phyloP scores from a whole-genome alignment of 2,888 invertebrate species.

The Embidobia sp. region DNA sequence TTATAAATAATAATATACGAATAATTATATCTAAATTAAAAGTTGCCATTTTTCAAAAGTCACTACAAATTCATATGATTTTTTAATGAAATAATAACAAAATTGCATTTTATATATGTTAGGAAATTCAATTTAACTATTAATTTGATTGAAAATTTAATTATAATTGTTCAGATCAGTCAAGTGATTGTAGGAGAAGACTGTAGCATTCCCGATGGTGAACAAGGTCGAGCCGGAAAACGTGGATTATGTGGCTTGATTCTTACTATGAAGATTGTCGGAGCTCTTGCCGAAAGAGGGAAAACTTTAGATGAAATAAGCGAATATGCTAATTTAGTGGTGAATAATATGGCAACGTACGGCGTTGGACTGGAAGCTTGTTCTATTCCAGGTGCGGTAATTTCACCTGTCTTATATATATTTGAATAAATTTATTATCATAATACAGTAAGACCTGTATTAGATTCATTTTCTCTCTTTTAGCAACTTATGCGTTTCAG shows the following conservation, averaged over 20 bases:
- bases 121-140: slow-evolving; percentile 1
- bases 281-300: slow-evolving; percentile 81
- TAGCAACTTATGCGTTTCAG: too few relatives aligned
- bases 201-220: slow-evolving; percentile 76
- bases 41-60: too few relatives aligned
- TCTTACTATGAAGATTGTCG: slow-evolving; percentile 77
- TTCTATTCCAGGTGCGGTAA: slow-evolving; percentile 87
- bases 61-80: too few relatives aligned
- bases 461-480: too few relatives aligned
- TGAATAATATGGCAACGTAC: slow-evolving; percentile 85
- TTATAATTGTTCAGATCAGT: slow-evolving; percentile 67
- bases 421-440: too few relatives aligned
- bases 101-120: not conserved
- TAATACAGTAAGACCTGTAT: too few relatives aligned
- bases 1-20: too few relatives aligned
- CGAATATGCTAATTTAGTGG: slow-evolving; percentile 78
- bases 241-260: slow-evolving; percentile 80
- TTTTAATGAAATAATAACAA: too few relatives aligned
- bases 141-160: too few relatives aligned
- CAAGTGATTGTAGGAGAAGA: slow-evolving; percentile 78
- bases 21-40: too few relatives aligned
- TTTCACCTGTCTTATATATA: too few relatives aligned
- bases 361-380: slow-evolving; percentile 87
- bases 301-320: slow-evolving; percentile 82
- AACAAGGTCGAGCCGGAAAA: slow-evolving; percentile 81